Conservation (phyloP, 2,113 vertebrate species). For the Rhinolophus ferrumequinum region DNA sequence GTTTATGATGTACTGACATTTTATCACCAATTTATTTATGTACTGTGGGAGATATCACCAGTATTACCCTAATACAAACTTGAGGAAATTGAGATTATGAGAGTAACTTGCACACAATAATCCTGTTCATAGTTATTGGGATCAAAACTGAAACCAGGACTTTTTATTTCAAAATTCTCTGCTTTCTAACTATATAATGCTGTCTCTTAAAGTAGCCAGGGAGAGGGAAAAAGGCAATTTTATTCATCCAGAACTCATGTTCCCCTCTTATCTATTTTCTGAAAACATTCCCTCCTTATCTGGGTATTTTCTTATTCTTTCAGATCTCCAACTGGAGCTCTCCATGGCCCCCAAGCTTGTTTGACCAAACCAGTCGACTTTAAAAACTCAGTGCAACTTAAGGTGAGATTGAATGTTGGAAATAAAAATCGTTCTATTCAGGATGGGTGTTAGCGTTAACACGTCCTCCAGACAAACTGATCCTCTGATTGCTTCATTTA, state of each 20-base stretch:
- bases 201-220: background rate
- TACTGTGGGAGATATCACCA: background rate
- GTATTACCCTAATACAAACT: background rate
- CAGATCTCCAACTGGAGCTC: background rate
- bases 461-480: background rate
- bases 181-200: background rate
- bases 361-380: background rate
- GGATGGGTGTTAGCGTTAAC: background rate
- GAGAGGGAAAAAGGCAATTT: background rate
- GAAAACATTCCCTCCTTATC: background rate
- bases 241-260: background rate
- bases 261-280: background rate
- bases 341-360: background rate
- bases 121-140: background rate
- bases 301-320: background rate
- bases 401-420: background rate
- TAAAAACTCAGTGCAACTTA: background rate
- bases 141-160: background rate
- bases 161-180: background rate
- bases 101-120: background rate
- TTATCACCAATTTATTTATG: background rate
- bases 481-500: background rate
- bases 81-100: background rate
- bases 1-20: background rate
- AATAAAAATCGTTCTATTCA: background rate